Evolutionary conservation across 2,888 invertebrate genomes (phyloP), one percentile per base, ranked within the genome.

Genomic region (Catocala sponsa): DNA sequence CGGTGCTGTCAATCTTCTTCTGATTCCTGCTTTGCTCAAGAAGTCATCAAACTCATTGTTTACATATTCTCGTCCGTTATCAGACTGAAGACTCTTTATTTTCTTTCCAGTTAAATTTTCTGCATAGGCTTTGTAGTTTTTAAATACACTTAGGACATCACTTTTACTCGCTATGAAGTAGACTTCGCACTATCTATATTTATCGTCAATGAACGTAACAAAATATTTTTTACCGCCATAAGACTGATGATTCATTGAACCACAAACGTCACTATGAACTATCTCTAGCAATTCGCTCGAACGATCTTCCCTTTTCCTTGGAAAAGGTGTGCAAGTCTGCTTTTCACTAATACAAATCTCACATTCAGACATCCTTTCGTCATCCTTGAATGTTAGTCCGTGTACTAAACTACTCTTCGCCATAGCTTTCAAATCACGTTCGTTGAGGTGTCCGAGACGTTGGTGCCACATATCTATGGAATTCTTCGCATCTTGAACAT

Each of bases 121-220:
- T 4, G 12, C 48, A 4, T 41, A 33, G 1, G 35, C 33, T 47
- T 55, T 55, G 10, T 43, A 53, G 1, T 11, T n/a, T 41, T 51
- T 52, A n/a, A 61, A 50, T 13, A n/a, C 38, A 11, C 38, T 33
- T 10, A 50, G 6, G 7, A 54, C 44, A 9, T 60, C 49, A 15
- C 47, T 52, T 43, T 56, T 52, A 12, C 52, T 56, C n/a, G 11
- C 13, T 7, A 67, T 56, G 32, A 73, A 63, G 41, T 70, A 68
- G 15, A 65, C 68, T 46, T 63, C 42, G 46, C 59, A 61, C 55
- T 50, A 65, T 33, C 68, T 50, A 35, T 58, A 58, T 11, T 55
- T 59, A 46, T 66, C 68, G 13, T 70, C 69, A 6, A 70, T 70
- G 48, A 66, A 70, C 12, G 65, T 63, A 4, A 68, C 55, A 48